Evolutionary conservation across 2,888 invertebrate genomes (phyloP).

Genomic region (Phlogophora meticulosa): DNA sequence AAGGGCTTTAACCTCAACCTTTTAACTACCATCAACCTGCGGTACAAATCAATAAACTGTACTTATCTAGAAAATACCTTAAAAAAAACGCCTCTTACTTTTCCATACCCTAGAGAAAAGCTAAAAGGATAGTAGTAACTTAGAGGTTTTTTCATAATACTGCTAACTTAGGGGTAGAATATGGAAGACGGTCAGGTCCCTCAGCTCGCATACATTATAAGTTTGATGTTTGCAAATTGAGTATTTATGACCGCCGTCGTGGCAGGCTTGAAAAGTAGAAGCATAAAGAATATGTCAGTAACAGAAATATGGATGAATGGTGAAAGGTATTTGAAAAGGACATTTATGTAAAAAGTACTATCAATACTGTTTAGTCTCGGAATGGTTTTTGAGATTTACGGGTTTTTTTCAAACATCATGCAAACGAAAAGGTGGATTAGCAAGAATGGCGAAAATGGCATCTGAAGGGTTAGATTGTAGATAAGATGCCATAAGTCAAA

Average conservation of each 20-base stretch:
- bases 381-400: not conserved
- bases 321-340: not conserved
- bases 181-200: conserved; percentile 59
- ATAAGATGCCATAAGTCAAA: too few species aligned
- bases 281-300: conserved; percentile 17
- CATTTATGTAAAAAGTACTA: not conserved
- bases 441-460: not conserved
- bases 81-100: conserved; percentile 15
- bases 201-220: conserved; percentile 63
- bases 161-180: conserved; percentile 36
- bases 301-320: not conserved
- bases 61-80: not conserved
- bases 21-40: not conserved
- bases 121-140: conserved; percentile 48
- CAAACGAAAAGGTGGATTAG: not conserved
- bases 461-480: not conserved
- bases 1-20: not conserved
- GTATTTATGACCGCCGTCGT: conserved; percentile 57
- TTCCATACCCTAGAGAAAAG: conserved; percentile 31
- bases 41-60: conserved; percentile 15
- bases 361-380: not conserved
- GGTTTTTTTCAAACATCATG: not conserved
- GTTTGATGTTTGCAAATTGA: conserved; percentile 64
- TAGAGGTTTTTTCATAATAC: conserved; percentile 45
- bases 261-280: conserved; percentile 18